These are phyloP conservation scores for Morpho achilles DNA, from an alignment of 2,888 invertebrate species.

Conservation along the genomic window DNA sequence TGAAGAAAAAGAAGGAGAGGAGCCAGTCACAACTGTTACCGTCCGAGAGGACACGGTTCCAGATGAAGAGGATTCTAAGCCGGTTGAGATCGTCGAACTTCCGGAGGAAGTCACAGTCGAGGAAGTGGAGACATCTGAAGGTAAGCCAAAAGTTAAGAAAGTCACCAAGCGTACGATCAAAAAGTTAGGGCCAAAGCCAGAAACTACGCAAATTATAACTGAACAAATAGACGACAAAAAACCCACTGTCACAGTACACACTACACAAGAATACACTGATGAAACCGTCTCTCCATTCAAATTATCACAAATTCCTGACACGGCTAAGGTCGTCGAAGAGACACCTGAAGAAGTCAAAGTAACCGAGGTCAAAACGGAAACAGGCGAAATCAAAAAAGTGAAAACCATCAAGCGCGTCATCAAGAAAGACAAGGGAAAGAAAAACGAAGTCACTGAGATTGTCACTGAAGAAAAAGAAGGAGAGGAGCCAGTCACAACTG, in stretches of 20 bases:
- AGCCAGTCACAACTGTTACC: conserved; percentile 32
- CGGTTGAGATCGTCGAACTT: conserved; percentile 23
- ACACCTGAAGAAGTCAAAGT: conserved; percentile 39
- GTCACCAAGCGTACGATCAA: conserved; percentile 30
- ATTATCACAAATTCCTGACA: conserved; percentile 17
- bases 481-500: conserved; percentile 34
- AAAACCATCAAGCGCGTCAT: conserved; percentile 1
- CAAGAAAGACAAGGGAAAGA: neutral
- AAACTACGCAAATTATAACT: conserved; percentile 26
- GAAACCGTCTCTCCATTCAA: conserved; percentile 32
- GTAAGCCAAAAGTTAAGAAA: conserved; percentile 42
- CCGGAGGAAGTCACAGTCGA: conserved; percentile 41
- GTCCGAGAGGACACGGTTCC: conserved; percentile 21
- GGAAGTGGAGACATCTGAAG: conserved; percentile 40
- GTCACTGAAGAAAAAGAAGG: neutral
- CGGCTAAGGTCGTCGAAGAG: conserved; percentile 11
- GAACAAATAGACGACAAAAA: conserved; percentile 14
- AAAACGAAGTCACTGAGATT: conserved; percentile 2
- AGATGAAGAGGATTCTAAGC: conserved; percentile 31
- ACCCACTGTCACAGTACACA: conserved; percentile 32
- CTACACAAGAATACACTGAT: conserved; percentile 26
- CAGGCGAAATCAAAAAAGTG: conserved; percentile 36
- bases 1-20: conserved; percentile 30
- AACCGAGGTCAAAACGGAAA: conserved; percentile 47
- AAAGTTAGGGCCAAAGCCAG: conserved; percentile 40